Evolutionary conservation across 2,113 vertebrate species (phyloP).

Genomic region (Microtus ochrogaster): DNA sequence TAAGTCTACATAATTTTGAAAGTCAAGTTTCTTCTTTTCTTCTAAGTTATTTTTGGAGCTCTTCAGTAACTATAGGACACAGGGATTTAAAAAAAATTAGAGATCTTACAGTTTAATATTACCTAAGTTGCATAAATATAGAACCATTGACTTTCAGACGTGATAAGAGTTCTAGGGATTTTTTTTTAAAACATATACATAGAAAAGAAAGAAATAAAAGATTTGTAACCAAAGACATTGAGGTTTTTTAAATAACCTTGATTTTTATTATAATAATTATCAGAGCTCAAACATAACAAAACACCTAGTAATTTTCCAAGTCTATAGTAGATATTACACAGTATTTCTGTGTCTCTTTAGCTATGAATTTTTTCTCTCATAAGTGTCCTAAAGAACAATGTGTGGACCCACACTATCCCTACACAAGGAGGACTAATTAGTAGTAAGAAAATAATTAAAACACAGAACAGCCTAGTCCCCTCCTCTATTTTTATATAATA

Average conservation of each 20-base stretch:
- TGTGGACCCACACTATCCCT: not conserved
- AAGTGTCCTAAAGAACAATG: constrained; percentile 30
- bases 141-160: not conserved
- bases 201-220: not conserved
- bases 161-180: not conserved
- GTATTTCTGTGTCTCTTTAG: not conserved
- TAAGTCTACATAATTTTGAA: not conserved
- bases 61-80: not conserved
- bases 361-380: not conserved
- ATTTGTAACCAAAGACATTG: not conserved
- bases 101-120: not conserved
- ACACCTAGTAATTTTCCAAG: not conserved
- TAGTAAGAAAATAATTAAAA: not conserved
- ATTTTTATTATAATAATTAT: not conserved
- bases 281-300: not conserved
- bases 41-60: constrained; percentile 17
- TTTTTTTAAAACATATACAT: not conserved
- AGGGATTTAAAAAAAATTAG: not conserved
- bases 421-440: not conserved
- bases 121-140: not conserved
- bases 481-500: not conserved
- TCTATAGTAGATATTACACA: not conserved
- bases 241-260: not conserved
- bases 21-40: not conserved
- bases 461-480: not conserved